Evolutionary conservation across 2,888 invertebrate species (phyloP), one percentile per base, ranked within the genome.

Genomic region (Scaptomyza caliginosa): DNA sequence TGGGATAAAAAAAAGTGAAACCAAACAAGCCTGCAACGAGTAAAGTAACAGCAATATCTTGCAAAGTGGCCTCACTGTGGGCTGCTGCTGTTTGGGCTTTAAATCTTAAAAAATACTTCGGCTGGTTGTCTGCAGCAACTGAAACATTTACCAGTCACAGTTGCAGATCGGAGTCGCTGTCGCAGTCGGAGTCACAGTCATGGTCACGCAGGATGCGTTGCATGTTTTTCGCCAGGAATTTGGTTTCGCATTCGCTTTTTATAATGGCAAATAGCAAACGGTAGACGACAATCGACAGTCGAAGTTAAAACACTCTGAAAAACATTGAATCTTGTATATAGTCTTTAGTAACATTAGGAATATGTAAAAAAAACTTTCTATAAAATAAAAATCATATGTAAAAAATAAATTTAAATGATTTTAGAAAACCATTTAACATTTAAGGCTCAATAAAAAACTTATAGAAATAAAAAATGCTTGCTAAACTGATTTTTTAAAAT

Each of bases 201-300:
- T 17, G 24, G 52, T 54, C 50, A 71, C 71, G 66, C 69, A 58
- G 84, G 46, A 86, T 77, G 77, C 77, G 81, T 77, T 84, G 81
- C 79, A 70, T 86, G 79, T 86, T 86, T 77, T 79, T 62, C 60
- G 64, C 63, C 81, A 67, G 85, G 87, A 86, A 81, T 81, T 81
- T 71, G 78, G 87, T 77, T 84, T 86, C 87, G 82, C 74, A 81
- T 81, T 81, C 78, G 87, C 63, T 81, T 81, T 86, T 71, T 85
- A 86, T 83, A 80, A 81, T 77, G 85, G 85, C 74, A 62, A 71
- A 62, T 54, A 43, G 45, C 63, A 69, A 70, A 59, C 48, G 39
- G 43, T 55, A 65, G 72, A 71, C 59, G 76, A 65, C 76, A 71
- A 39, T 56, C 51, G 45, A 45, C 45, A 45, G 17, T 28, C 28